Evolutionary conservation across 2,888 invertebrate species (phyloP).

Genomic region (Parnassius orleans): DNA sequence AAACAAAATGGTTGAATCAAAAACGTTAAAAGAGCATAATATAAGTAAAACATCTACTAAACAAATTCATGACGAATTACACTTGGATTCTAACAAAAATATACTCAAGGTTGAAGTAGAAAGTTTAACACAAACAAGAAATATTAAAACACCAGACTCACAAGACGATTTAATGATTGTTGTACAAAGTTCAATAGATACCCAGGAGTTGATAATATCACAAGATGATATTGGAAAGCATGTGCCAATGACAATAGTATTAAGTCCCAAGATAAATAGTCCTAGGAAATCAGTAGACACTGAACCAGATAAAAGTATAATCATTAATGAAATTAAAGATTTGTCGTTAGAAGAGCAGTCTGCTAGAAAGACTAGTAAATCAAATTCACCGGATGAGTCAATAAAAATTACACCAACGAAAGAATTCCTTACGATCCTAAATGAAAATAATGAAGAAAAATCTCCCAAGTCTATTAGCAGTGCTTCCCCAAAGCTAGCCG

Average conservation of each 20-base stretch:
- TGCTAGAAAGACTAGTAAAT: not conserved
- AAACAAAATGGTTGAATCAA: slow-evolving; percentile 42
- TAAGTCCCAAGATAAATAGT: slow-evolving; percentile 42
- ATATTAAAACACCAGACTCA: slow-evolving; percentile 36
- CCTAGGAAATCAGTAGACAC: not conserved
- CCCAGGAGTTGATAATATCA: slow-evolving; percentile 31
- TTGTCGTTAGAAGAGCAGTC: not conserved
- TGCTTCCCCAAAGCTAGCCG: slow-evolving; percentile 36
- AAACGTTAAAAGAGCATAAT: slow-evolving; percentile 48
- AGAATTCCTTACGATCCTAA: not conserved
- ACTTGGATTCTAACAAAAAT: slow-evolving; percentile 32
- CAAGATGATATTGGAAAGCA: slow-evolving; percentile 28
- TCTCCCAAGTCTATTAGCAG: not conserved
- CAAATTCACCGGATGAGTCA: not conserved
- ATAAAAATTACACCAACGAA: not conserved
- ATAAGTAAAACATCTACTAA: slow-evolving; percentile 39
- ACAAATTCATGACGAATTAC: not conserved
- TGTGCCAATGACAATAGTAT: slow-evolving; percentile 44
- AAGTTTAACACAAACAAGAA: slow-evolving; percentile 40
- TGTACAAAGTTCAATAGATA: slow-evolving; percentile 49
- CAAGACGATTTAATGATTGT: slow-evolving; percentile 43
- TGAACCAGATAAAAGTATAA: not conserved
- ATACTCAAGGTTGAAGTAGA: slow-evolving; percentile 52
- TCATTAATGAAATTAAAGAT: not conserved
- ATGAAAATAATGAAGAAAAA: not conserved